Conservation (phyloP, 2,797 vertebrate genomes). For the Knipowitschia caucasica region DNA sequence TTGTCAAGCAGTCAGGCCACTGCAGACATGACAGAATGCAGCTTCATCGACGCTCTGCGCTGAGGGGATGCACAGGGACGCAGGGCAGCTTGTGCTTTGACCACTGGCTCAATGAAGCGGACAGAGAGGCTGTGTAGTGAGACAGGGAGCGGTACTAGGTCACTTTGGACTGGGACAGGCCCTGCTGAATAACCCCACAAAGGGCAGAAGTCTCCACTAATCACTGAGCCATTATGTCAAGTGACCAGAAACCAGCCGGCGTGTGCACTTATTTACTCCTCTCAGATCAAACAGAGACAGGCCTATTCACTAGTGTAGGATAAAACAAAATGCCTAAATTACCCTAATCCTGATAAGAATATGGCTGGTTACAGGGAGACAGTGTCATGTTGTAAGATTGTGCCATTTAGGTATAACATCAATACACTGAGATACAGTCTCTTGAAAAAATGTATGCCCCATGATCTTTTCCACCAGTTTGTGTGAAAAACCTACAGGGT, state of each 20-base stretch:
- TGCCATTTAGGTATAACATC: not conserved
- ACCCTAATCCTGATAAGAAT: too few species aligned
- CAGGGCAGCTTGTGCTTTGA: conserved; percentile 67
- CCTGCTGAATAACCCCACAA: conserved; percentile 46
- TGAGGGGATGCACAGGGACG: conserved; percentile 70
- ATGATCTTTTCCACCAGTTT: too few species aligned
- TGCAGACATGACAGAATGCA: conserved; percentile 72
- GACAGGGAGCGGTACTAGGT: conserved; percentile 60
- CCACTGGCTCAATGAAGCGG: conserved; percentile 65
- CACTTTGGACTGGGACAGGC: conserved; percentile 54
- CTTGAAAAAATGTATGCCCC: too few species aligned
- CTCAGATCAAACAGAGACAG: not conserved
- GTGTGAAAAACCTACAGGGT: too few species aligned
- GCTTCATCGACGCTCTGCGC: conserved; percentile 65
- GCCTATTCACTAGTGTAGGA: too few species aligned
- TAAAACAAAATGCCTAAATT: too few species aligned
- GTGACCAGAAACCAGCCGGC: conserved; percentile 37
- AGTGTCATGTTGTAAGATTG: not conserved
- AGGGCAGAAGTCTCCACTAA: conserved; percentile 55
- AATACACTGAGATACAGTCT: not conserved
- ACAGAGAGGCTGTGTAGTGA: conserved; percentile 57
- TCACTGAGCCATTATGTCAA: conserved; percentile 60
- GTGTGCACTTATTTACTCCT: conserved; percentile 17
- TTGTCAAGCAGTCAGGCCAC: conserved; percentile 69
- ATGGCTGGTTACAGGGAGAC: not conserved